phyloP scores from a whole-genome alignment of 2,888 invertebrate genomes.

The Halocaridina rubra region DNA sequence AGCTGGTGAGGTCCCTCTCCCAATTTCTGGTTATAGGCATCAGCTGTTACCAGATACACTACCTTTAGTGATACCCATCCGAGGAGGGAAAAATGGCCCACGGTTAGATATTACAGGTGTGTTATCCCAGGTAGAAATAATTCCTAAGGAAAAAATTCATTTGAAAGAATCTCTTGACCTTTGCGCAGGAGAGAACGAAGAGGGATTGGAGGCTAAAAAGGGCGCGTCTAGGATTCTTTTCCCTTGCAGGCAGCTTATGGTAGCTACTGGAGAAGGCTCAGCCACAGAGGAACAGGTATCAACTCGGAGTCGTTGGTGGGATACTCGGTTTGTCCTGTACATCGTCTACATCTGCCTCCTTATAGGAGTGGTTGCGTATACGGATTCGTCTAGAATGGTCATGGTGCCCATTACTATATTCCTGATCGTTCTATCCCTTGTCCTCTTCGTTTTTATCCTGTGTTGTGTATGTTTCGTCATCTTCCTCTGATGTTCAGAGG shows the following conservation, averaged over 20 bases:
- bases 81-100: neutral
- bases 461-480: conserved; percentile 63
- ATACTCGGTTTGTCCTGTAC: conserved; percentile 32
- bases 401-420: conserved; percentile 63
- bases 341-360: conserved; percentile 37
- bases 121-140: neutral
- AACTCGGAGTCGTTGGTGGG: conserved; percentile 25
- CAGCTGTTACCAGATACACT: neutral
- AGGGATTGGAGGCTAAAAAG: no score
- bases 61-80: neutral
- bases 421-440: conserved; percentile 60
- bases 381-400: conserved; percentile 44
- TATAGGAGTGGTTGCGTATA: conserved; percentile 40
- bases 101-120: neutral
- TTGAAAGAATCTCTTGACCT: no score
- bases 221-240: neutral
- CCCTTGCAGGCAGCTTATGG: neutral
- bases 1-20: neutral
- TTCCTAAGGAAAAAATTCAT: no score
- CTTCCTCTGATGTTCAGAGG: conserved; percentile 58
- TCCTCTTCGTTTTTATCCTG: conserved; percentile 61
- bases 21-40: neutral
- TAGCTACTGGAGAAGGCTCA: neutral
- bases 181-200: neutral
- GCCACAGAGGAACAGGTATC: neutral